Evolutionary conservation across 2,888 invertebrate genomes (phyloP), one percentile per base, ranked within the genome.

Genomic region (Pyrrhia umbra): DNA sequence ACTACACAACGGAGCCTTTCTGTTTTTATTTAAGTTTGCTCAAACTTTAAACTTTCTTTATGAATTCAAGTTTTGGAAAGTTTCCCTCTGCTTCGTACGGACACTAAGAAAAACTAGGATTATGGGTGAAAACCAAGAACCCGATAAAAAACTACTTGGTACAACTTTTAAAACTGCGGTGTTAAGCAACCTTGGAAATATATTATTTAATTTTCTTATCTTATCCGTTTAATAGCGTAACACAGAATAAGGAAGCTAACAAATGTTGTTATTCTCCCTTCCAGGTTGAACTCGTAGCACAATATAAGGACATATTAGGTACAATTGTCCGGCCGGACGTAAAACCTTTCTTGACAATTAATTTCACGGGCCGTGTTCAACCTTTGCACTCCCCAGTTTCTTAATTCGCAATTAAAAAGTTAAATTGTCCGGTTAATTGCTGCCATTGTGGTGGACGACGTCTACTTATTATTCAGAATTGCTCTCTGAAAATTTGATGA

Each of bases 341-440:
- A 80, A 83, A 86, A 85, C 83, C 83, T 85, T 81, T 82, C 79
- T 82, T 81, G 79, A 85, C 84, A 80, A 90, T 91, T 89, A 89
- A 89, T 88, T 88, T 84, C 83, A 79, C 80, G 78, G 85, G 79
- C 84, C 84, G 84, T 87, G 88, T 86, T 86, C 88, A 89, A 91
- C 90, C 91, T 92, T 90, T 89, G 89, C 87, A 88, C 89, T 89
- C 86, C 82, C 84, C 85, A 87, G 86, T 89, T 90, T 90, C 92
- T 91, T 91, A 91, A 92, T 90, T 91, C 89, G 88, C 89, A 93
- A 94, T 93, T 92, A 90, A 92, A 93, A 93, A 92, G 92, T 92
- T 92, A 92, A 94, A 93, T 93, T 92, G 90, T 92, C 91, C 90
- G 89, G 91, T 92, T 91, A 94, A 93, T 92, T 91, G 90, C 90